A percentile compares a stretch with the other conserved stretches of the same genome.
Evolutionary conservation across 92 coral and sea anemone genomes (phyloP).

Genomic region (Palythoa grandiflora): DNA sequence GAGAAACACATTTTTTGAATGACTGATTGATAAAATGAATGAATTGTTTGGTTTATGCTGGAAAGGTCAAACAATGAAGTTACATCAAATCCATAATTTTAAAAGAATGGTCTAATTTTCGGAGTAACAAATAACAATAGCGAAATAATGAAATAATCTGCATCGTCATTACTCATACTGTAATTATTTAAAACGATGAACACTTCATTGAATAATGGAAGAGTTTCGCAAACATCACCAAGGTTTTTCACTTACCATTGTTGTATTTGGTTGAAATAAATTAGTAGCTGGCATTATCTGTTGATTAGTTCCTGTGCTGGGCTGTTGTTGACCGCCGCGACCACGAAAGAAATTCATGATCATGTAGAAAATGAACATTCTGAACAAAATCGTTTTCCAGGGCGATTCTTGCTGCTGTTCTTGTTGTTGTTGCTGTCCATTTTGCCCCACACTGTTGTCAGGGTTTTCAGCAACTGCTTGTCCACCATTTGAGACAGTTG

Average conservation of each 20-base stretch:
- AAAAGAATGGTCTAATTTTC: too few relatives aligned
- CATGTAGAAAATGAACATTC: conserved; percentile 92
- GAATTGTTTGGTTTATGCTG: too few relatives aligned
- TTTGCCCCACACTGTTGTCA: conserved; percentile 67
- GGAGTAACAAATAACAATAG: too few relatives aligned
- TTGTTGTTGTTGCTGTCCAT: conserved; percentile 69
- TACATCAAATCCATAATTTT: too few relatives aligned
- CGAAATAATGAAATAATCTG: too few relatives aligned
- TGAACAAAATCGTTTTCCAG: conserved; percentile 92
- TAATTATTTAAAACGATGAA: too few relatives aligned
- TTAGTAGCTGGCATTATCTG: conserved; percentile 72
- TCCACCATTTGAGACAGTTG: not conserved
- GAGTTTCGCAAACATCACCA: not conserved
- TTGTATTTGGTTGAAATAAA: conserved; percentile 75
- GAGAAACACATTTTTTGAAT: too few relatives aligned
- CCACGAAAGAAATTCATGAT: conserved; percentile 87
- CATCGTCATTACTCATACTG: too few relatives aligned
- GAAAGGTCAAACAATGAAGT: too few relatives aligned
- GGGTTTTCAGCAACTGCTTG: conserved; percentile 38
- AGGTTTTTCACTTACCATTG: conserved; percentile 73
- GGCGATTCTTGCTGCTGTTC: conserved; percentile 91
- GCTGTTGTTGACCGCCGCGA: conserved; percentile 71
- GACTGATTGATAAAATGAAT: too few relatives aligned
- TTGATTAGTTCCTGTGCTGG: conserved; percentile 33
- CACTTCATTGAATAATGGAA: too few relatives aligned